Evolutionary conservation across 2,888 invertebrate species (phyloP).

Genomic region (Pilophorus perplexus): DNA sequence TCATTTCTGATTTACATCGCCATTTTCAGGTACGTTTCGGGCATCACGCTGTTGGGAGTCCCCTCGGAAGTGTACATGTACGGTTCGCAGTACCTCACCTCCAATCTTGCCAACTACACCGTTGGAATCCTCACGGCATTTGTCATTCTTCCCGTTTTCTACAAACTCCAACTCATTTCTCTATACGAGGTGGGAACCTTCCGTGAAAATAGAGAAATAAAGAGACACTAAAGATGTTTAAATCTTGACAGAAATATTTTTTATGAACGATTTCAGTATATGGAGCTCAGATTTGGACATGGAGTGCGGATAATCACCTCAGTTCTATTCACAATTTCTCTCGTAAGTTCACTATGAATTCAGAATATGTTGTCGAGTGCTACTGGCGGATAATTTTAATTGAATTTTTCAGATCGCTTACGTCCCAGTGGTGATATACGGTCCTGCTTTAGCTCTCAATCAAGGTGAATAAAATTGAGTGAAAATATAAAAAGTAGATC

Average conservation of each 20-base stretch:
- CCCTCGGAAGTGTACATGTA: slow-evolving; percentile 45
- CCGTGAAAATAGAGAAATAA: not conserved
- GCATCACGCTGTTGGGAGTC: slow-evolving; percentile 46
- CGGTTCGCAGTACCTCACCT: slow-evolving; percentile 45
- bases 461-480: slow-evolving; percentile 68
- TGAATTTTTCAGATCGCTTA: slow-evolving; percentile 60
- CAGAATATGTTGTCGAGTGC: too few relatives aligned
- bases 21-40: slow-evolving; percentile 44
- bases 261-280: slow-evolving; percentile 48
- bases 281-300: slow-evolving; percentile 49
- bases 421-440: slow-evolving; percentile 81
- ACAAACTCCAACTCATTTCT: slow-evolving; percentile 63
- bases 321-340: slow-evolving; percentile 45
- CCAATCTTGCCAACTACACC: slow-evolving; percentile 50
- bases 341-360: slow-evolving; percentile 47
- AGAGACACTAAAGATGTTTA: too few relatives aligned
- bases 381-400: too few relatives aligned
- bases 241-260: too few relatives aligned
- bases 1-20: not conserved
- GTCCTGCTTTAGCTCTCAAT: slow-evolving; percentile 80
- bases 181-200: slow-evolving; percentile 43
- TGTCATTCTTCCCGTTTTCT: slow-evolving; percentile 64
- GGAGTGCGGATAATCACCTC: slow-evolving; percentile 48
- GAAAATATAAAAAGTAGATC: too few relatives aligned
- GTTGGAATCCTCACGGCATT: slow-evolving; percentile 51